Evolutionary conservation across 2,797 vertebrate genomes (phyloP), one percentile per base, ranked within the genome.

Genomic region (Mareca strepera): DNA sequence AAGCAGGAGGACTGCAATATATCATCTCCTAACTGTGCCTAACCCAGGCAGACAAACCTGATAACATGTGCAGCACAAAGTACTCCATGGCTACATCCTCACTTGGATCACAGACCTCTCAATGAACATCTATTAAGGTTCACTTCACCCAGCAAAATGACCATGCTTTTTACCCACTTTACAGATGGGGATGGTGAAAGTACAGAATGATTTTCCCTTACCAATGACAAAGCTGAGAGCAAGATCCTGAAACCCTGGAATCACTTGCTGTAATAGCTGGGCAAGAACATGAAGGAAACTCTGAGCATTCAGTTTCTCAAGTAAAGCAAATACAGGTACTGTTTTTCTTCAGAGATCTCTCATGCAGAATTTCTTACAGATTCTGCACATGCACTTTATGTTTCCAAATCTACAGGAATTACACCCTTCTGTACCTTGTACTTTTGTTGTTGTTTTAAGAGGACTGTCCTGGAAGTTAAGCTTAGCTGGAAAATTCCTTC

Each of bases 101-200:
- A 26, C 55, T 16, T 33, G 35, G 87, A 93, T 60, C 59, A 73
- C 12, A 11, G 79, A 28, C 37, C 48, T 63, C 56, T 53, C 69
- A 84, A 6, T 28, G 77, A 62, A 23, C 37, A 44, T 22, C 63
- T 75, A 43, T 72, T 52, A 81, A 80, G 37, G 31, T 82, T 86
- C 92, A 88, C 31, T 81, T 92, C 60, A 78, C 44, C n/a, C 39
- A 50, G 41, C 62, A 92, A 89, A 85, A 87, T 52, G n/a, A 62
- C 55, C 25, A 13, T 25, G n/a, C 23, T 82, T 92, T 89, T 72
- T 20, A 68, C 16, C 39, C 33, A 28, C 88, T 75, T 92, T 85
- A 67, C 28, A 79, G 74, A 48, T 29, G 35, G 56, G 55, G 64
- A 55, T 44, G 62, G 64, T 44, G 84, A 77, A 94, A 82, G 70